Base-by-base conservation (phyloP, 2,113 vertebrate genomes). In the Paraplagusia blochii region DNA sequence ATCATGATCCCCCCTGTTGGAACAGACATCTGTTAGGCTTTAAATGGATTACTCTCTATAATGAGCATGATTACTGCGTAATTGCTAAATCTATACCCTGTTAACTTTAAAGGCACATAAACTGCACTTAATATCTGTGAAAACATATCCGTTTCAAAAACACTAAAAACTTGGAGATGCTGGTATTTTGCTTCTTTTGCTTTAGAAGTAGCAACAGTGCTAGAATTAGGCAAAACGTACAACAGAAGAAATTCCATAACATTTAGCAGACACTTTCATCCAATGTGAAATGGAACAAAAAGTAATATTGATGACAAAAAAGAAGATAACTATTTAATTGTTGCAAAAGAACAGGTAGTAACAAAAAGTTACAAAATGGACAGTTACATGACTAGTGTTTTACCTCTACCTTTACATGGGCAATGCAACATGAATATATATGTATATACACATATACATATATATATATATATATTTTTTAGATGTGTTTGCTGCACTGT, bases 21-120 rank as follows among this genome's bases (percentile, higher is more conserved):
- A 86, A 80, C 76, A 75, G 77, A 92, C 90, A 92, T 92, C 90
- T 92, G 90, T 85, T 90, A 91, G 79, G 80, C 87, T 89, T 92
- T 90, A 90, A 90, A 88, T 89, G 84, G 87, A 91, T 90, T 87
- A 90, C 87, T 81, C 82, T 85, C 75, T 79, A 88, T 90, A 92
- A 92, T 92, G 88, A 90, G 87, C 75, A 69, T 89, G 85, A 92
- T 92, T 90, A 88, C 79, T 39, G 71, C 78, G 77, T 90, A 92
- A 92, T 90, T 90, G 88, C 88, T 88, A 84, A 90, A 88, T 90
- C 87, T 90, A 87, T 86, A 86, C 83, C 85, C 87, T 87, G 87
- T 89, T 89, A 85, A 88, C 77, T 90, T 91, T 87, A 90, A 90
- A 90, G 84, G 76, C 75, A 84, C 74, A 69, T 81, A 85, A 90